These are phyloP conservation scores for Cinclus mexicanus DNA, from an alignment of 2,113 vertebrate genomes.

Conservation along the genomic window DNA sequence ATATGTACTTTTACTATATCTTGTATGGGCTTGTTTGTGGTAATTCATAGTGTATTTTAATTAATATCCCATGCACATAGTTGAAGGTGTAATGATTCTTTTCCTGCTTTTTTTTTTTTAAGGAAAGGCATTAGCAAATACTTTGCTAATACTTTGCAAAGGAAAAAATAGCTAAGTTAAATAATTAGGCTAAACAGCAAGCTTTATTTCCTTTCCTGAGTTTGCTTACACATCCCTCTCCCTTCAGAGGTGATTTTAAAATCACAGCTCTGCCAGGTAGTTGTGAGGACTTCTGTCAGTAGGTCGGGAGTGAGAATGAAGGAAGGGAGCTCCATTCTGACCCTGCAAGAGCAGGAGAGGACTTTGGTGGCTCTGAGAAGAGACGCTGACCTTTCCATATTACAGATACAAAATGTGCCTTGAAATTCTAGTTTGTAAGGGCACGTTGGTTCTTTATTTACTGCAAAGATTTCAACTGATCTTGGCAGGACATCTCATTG, in stretches of 20 bases:
- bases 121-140: neutral
- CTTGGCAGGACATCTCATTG: conserved; percentile 88
- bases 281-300: conserved; percentile 42
- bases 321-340: conserved; percentile 20
- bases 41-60: conserved; percentile 15
- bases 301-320: neutral
- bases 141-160: neutral
- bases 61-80: conserved; percentile 28
- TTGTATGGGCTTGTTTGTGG: neutral
- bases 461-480: conserved; percentile 88
- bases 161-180: conserved; percentile 10
- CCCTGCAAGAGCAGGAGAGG: conserved; percentile 1
- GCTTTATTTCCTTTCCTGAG: neutral
- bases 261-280: conserved; percentile 29
- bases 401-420: conserved; percentile 76
- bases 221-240: conserved; percentile 11
- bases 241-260: conserved; percentile 36
- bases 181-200: neutral
- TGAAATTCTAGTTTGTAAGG: conserved; percentile 80
- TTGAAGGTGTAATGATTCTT: conserved; percentile 16
- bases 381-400: conserved; percentile 68
- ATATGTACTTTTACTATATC: neutral
- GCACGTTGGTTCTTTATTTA: conserved; percentile 86
- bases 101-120: too few relatives aligned
- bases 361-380: conserved; percentile 56